These are phyloP conservation scores for Sprattus sprattus DNA, from an alignment of 2,113 vertebrate genomes.

Conservation along the genomic window DNA sequence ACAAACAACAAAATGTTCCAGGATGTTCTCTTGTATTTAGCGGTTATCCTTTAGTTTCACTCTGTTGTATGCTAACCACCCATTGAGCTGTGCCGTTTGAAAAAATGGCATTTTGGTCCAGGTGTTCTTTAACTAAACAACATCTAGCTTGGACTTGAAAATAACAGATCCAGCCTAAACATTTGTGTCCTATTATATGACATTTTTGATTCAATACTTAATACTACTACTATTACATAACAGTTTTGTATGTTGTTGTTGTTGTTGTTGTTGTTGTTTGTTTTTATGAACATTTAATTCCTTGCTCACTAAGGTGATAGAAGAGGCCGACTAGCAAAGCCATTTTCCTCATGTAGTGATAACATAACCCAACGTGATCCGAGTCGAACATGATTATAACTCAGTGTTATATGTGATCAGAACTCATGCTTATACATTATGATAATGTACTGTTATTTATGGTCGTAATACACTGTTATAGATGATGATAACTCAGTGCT, in stretches of 20 bases:
- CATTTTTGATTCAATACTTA: too few relatives aligned
- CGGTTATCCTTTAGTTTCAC: not conserved
- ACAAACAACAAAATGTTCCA: not conserved
- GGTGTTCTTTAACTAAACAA: not conserved
- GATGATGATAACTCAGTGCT: too few relatives aligned
- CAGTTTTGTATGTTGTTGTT: not conserved
- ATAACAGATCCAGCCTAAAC: too few relatives aligned
- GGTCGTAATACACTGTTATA: too few relatives aligned
- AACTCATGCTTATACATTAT: not conserved
- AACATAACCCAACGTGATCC: not conserved
- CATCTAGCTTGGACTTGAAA: too few relatives aligned
- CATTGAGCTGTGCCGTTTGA: not conserved
- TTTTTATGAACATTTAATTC: not conserved
- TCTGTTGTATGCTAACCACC: not conserved
- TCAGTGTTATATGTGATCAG: not conserved
- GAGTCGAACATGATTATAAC: not conserved
- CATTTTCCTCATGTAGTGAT: not conserved
- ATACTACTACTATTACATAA: not conserved
- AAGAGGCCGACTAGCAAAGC: not conserved
- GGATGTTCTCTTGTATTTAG: not conserved
- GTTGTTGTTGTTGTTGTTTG: too few relatives aligned
- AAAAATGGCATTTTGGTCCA: not conserved
- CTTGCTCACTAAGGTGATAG: not conserved
- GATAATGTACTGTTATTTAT: too few relatives aligned
- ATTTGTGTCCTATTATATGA: too few relatives aligned